phyloP scores from a whole-genome alignment of 1,140 invertebrate species.

The Gryllus bimaculatus region DNA sequence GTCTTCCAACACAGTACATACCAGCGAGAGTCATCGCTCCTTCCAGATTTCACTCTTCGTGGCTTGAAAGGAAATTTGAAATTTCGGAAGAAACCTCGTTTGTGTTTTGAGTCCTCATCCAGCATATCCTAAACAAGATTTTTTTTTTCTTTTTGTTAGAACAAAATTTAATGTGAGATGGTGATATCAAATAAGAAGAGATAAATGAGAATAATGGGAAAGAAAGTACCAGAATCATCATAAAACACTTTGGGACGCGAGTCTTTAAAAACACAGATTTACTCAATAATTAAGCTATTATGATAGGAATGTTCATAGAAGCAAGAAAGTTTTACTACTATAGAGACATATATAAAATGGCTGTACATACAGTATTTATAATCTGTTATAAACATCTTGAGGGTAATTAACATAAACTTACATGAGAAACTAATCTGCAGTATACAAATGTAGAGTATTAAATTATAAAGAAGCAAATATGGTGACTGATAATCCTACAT shows the following conservation, averaged over 20 bases:
- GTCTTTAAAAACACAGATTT: slow-evolving; percentile 5
- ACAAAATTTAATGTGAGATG: too few species aligned
- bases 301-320: too few species aligned
- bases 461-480: too few species aligned
- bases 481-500: too few species aligned
- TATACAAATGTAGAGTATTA: too few species aligned
- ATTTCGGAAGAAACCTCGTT: slow-evolving; percentile 55
- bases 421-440: too few species aligned
- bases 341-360: too few species aligned
- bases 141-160: too few species aligned
- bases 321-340: too few species aligned
- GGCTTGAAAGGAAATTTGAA: slow-evolving; percentile 58
- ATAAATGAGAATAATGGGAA: background rate
- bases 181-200: slow-evolving; percentile 11
- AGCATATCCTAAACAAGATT: slow-evolving; percentile 32
- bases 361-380: too few species aligned
- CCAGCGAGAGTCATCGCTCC: slow-evolving; percentile 35
- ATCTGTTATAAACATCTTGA: too few species aligned
- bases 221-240: background rate
- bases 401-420: too few species aligned
- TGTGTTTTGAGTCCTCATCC: slow-evolving; percentile 50
- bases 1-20: slow-evolving; percentile 10
- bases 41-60: slow-evolving; percentile 43
- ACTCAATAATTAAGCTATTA: background rate
- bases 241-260: background rate